A percentile compares a stretch with the other conserved stretches of the same genome.
Evolutionary conservation across 1,140 invertebrate genomes (phyloP).

Genomic region (Cyphomyrmex costatus): DNA sequence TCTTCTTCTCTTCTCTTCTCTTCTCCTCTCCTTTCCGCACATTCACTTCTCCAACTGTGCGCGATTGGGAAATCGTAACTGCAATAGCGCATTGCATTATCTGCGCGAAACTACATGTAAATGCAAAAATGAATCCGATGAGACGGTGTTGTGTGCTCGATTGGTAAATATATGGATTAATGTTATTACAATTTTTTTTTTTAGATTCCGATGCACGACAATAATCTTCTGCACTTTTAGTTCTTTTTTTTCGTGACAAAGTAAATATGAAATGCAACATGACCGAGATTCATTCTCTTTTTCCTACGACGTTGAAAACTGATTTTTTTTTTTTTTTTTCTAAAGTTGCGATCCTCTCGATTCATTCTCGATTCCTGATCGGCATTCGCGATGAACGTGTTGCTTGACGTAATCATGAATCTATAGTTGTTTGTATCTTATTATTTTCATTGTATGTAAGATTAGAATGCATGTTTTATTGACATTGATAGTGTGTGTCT

Average conservation of each 20-base stretch:
- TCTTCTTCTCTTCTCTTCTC: background rate
- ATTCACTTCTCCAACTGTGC: constrained; percentile 54
- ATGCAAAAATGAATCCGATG: constrained; percentile 54
- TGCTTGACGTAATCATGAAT: constrained; percentile 7
- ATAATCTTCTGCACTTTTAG: background rate
- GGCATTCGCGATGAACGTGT: background rate
- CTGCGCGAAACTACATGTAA: constrained; percentile 63
- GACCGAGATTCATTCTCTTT: background rate
- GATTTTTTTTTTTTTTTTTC: too few species aligned
- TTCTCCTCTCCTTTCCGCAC: background rate
- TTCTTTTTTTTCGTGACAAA: background rate
- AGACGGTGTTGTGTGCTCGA: background rate
- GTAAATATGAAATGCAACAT: background rate
- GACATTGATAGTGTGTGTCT: constrained; percentile 22
- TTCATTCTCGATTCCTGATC: background rate
- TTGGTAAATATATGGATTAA: constrained; percentile 20
- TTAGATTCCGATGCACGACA: background rate
- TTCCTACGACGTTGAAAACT: background rate
- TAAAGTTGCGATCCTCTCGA: background rate
- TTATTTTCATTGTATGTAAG: constrained; percentile 29
- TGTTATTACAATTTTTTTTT: constrained; percentile 14
- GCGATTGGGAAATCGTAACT: constrained; percentile 71
- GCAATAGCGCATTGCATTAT: constrained; percentile 68
- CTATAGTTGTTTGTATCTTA: constrained; percentile 36
- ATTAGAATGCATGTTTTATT: background rate